Percentiles rank a stretch among this genome's conserved stretches.
Conservation (phyloP, 2,113 vertebrate species). For the Gymnogyps californianus region DNA sequence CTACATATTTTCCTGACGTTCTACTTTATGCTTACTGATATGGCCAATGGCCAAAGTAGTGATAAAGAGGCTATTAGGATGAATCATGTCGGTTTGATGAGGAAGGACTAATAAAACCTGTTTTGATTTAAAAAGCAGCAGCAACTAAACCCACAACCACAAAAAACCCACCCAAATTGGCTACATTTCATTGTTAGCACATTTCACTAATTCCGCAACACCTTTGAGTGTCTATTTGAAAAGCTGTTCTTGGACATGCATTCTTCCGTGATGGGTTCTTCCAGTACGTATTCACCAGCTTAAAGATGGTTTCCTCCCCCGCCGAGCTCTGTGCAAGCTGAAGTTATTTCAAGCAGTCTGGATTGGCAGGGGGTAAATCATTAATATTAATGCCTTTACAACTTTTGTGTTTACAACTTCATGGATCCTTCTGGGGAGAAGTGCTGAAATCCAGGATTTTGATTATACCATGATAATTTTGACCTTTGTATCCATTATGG, state of each 20-base stretch:
- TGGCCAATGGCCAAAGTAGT: not conserved
- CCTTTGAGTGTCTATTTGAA: not conserved
- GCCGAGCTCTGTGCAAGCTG: not conserved
- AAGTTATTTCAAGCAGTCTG: not conserved
- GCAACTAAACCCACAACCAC: not conserved
- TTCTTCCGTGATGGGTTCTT: not conserved
- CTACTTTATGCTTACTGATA: not conserved
- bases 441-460: not conserved
- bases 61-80: not conserved
- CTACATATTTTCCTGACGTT: not conserved
- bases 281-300: not conserved
- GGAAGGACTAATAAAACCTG: not conserved
- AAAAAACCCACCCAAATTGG: not conserved
- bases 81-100: fast-evolving
- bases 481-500: not conserved
- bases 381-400: not conserved
- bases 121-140: not conserved
- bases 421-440: not conserved
- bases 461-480: not conserved
- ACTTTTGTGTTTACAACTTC: not conserved
- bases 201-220: not conserved
- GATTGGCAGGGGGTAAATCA: not conserved
- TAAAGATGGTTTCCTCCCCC: not conserved
- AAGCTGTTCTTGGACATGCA: not conserved
- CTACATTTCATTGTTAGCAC: not conserved